These are phyloP conservation scores for Belonocnema kinseyi DNA, from an alignment of 1,140 invertebrate genomes.

Conservation along the genomic window DNA sequence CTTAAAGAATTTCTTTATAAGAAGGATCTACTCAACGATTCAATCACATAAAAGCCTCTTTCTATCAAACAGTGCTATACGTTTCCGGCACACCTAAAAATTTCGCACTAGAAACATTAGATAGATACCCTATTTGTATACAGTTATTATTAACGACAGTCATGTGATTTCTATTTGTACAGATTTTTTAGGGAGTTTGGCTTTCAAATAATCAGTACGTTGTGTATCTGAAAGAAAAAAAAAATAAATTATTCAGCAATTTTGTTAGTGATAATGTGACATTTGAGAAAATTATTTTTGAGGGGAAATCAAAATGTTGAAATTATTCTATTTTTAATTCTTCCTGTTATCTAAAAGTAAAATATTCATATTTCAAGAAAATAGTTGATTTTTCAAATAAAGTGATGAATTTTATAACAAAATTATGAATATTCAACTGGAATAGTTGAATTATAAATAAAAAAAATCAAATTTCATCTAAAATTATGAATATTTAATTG, in stretches of 20 bases:
- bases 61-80: slow-evolving; percentile 3
- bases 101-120: background rate
- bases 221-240: slow-evolving; percentile 11
- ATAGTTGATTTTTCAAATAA: too few species aligned
- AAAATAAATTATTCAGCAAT: background rate
- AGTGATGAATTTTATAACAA: too few species aligned
- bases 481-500: too few species aligned
- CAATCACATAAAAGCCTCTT: slow-evolving; percentile 4
- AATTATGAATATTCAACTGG: too few species aligned
- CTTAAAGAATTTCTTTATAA: background rate
- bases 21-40: background rate
- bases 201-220: slow-evolving; percentile 33
- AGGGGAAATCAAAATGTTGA: too few species aligned
- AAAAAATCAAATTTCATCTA: too few species aligned
- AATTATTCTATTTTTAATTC: too few species aligned
- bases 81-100: background rate
- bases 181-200: slow-evolving; percentile 39
- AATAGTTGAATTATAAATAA: too few species aligned
- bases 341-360: too few species aligned
- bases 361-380: too few species aligned
- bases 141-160: slow-evolving; percentile 45
- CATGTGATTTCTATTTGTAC: slow-evolving; percentile 49
- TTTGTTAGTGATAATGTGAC: too few species aligned
- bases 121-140: slow-evolving; percentile 19
- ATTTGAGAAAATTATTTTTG: too few species aligned